Evolutionary conservation across 2,113 vertebrate genomes (phyloP), one percentile per base, ranked within the genome.

Genomic region (Monopterus albus): DNA sequence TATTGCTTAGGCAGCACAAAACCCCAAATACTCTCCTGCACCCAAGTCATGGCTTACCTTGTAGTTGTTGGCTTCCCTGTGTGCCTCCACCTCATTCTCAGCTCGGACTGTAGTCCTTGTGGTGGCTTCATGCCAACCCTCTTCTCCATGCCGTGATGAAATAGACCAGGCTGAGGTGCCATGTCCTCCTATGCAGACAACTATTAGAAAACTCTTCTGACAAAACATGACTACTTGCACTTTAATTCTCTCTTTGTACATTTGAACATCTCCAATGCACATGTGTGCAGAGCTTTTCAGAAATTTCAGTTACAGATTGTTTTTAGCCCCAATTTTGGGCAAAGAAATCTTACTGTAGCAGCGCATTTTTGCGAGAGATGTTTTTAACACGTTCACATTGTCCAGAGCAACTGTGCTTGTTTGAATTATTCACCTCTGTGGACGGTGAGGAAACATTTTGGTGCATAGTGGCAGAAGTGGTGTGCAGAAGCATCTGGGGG

Each of bases 61-160:
- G 85, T 94, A 95, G 88, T 96, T 96, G 81, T 96, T 96, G 78
- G 94, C 95, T 31, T 95, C 89, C 65, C 93, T 94, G 62, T 95
- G 89, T 2, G 96, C 95, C 81, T 96, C 95, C 75, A 94, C 94
- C 0, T 92, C 93, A 0, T 96, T 96, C 31, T 95, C 94, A 0
- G 91, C 93, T 0, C 87, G 90, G 84, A 96, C 87, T 0, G 92
- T 94, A 57, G 95, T 94, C 87, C 86, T 95, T 25, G 75, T 26
- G 51, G 85, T 58, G 13, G 85, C 91, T 46, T 94, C 91, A 29
- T 95, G 93, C 1, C 95, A 95, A 0, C 80, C 71, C 1, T 92
- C 93, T 0, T 94, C 92, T 0, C 85, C 89, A 40, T 67, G 90
- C 45, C 57, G 91, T 0, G 84, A 87, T 0, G 71, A 25, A 18